Conservation (phyloP, 1,140 invertebrate species). For the Drosophila takahashii region DNA sequence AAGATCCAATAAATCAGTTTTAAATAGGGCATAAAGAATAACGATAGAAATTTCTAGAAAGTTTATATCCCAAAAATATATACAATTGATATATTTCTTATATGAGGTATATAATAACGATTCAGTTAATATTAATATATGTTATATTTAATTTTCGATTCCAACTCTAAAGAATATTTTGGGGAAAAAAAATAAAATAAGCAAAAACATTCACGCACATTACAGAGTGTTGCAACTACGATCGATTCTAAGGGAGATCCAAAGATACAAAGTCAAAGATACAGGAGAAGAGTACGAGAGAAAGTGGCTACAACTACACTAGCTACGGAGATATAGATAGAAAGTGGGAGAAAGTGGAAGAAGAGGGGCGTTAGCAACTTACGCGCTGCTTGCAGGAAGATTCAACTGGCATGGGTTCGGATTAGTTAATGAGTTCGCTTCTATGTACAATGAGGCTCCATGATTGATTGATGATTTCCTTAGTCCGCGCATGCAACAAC, state of each 20-base stretch:
- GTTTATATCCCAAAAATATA: not conserved
- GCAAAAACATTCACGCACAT: not conserved
- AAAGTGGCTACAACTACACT: constrained; percentile 42
- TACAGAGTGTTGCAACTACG: constrained; percentile 13
- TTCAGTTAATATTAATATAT: not conserved
- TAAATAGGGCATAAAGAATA: not conserved
- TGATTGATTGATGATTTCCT: constrained; percentile 56
- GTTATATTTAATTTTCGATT: no score
- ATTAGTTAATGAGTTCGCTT: constrained; percentile 35
- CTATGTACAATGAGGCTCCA: constrained; percentile 68
- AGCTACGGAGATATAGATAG: constrained; percentile 39
- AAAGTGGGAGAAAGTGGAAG: constrained; percentile 4
- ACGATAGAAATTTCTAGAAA: not conserved
- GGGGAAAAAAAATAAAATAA: not conserved
- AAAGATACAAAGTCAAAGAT: constrained; percentile 3
- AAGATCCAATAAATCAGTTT: not conserved
- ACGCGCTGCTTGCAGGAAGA: constrained; percentile 53
- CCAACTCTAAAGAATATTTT: no score
- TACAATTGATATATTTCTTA: no score
- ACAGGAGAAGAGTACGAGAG: constrained; percentile 9
- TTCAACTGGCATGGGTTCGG: constrained; percentile 43
- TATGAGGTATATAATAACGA: not conserved
- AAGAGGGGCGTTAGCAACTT: constrained; percentile 54
- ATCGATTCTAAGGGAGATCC: not conserved
- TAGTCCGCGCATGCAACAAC: constrained; percentile 64